These are phyloP conservation scores for Falco naumanni DNA, from an alignment of 2,797 vertebrate species.

Conservation along the genomic window DNA sequence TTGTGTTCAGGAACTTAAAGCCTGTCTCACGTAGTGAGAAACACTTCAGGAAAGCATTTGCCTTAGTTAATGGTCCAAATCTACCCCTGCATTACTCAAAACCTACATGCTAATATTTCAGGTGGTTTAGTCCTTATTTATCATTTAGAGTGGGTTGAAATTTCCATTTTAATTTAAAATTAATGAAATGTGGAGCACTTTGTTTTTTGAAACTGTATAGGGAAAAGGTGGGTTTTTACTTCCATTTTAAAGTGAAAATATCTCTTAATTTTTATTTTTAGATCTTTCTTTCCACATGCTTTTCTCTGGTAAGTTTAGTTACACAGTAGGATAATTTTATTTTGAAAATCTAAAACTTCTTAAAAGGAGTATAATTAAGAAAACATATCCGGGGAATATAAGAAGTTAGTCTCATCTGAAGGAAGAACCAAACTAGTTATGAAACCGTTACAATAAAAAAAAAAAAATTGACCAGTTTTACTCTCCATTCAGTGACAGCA, in stretches of 20 bases:
- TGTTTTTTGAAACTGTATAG: neutral
- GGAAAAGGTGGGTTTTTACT: neutral
- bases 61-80: neutral
- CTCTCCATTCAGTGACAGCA: conserved; percentile 20
- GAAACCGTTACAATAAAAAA: neutral
- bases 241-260: neutral
- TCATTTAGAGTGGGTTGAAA: neutral
- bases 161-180: conserved; percentile 17
- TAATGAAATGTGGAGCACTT: neutral
- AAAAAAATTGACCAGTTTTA: neutral
- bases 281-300: neutral
- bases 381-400: neutral
- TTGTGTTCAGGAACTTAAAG: neutral
- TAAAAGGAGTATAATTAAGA: neutral
- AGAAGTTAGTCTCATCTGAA: neutral
- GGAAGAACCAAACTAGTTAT: neutral
- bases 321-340: neutral
- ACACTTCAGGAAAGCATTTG: neutral
- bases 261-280: neutral
- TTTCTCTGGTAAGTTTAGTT: neutral
- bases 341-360: neutral
- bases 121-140: neutral
- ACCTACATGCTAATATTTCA: neutral
- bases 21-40: neutral
- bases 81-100: neutral